phyloP scores from a whole-genome alignment of 2,888 invertebrate species.

The Zhuqinia jingwanae region DNA sequence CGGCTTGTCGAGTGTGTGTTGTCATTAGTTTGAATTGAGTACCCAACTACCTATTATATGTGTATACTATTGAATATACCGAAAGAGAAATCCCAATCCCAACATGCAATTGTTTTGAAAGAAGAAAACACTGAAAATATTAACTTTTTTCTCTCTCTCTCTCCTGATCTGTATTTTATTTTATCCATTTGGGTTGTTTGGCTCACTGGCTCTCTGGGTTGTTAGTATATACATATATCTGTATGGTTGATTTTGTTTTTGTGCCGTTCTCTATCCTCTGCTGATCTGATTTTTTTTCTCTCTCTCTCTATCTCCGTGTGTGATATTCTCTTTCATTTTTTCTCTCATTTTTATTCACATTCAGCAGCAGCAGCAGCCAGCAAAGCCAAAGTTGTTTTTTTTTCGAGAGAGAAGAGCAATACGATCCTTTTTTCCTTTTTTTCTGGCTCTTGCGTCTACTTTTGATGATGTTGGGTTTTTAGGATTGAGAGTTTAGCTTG shows the following conservation, averaged over 20 bases:
- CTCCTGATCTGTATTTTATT: conserved; percentile 38
- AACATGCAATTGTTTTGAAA: no score
- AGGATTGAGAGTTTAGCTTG: conserved; percentile 26
- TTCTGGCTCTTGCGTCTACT: conserved; percentile 10
- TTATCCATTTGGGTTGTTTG: conserved; percentile 41
- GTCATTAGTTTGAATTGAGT: conserved; percentile 38
- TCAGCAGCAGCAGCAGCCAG: neutral
- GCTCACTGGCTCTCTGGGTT: neutral
- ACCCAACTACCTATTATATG: neutral
- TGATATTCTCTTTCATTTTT: no score
- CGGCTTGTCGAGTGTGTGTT: conserved; percentile 3
- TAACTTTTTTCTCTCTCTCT: neutral
- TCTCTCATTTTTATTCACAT: conserved; percentile 42
- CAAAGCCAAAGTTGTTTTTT: neutral
- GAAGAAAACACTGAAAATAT: neutral
- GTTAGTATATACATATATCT: no score
- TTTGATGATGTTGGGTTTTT: conserved; percentile 38
- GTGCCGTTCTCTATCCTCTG: no score
- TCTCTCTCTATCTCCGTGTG: no score
- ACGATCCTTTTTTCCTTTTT: conserved; percentile 46
- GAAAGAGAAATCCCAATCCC: conserved; percentile 35
- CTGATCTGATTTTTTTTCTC: conserved; percentile 13
- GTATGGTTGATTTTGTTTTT: no score
- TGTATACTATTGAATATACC: no score
- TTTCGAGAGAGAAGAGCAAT: no score